Base-by-base conservation (phyloP, 92 coral and sea anemone species). In the Virgularia gustaviana region DNA sequence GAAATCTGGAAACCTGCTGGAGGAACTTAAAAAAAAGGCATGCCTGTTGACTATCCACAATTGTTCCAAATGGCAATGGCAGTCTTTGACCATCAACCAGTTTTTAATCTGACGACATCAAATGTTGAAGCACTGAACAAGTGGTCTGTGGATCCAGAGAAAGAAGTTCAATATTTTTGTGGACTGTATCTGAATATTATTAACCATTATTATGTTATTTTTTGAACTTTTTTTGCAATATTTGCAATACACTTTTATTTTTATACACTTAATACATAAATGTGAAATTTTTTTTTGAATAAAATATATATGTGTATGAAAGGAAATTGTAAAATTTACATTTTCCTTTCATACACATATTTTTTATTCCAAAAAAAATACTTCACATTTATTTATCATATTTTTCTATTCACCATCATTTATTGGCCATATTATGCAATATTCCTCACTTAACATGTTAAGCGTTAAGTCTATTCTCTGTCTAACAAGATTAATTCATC, bases 111-210 rank as follows among this genome's bases (percentile, higher is more conserved):
- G 27, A 18, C 33, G 7, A 11, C 25, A 16, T 36, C 36, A 4
- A 41, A 36, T 9, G 79, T 81, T 23, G 52, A 27, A 2, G 79
- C 79, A 16, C 45, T 77, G 11, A 13, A 70, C 23, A 51, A 58
- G 25, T 83, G 87, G 83, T 42, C 67, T 34, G 65, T 39, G 54
- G 73, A 58, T 30, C 79, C 87, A 35, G 49, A 77, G 29, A 18
- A 41, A 18, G 76, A 71, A 16, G 30, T 83, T 0, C 73, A 78
- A 38, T 25, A 47, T 39, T 38, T 60, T 25, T 83, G 83, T 70
- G 83, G 83, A 53, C 35, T 42, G 86, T 81, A 81, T 81, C 86
- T 81, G 74, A 74, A 20, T 51, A 51, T 47, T 2, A 2, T 2
- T 47, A 47, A 47, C 22, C 55, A 47, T 4, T 47, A 16, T 51